Evolutionary conservation across 2,113 vertebrate species (phyloP).

Genomic region (Menura novaehollandiae): DNA sequence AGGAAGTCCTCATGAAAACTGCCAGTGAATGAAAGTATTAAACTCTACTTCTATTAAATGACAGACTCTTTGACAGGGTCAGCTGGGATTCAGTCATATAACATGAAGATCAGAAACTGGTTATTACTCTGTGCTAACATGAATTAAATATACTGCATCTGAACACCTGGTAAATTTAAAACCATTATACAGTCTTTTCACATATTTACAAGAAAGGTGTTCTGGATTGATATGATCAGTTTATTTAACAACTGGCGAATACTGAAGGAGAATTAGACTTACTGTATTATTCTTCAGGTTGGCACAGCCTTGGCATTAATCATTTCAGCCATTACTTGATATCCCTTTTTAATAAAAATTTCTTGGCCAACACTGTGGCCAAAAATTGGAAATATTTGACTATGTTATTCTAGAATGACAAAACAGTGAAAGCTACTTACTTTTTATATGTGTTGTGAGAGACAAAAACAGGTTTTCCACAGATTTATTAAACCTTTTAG

Average conservation of each 20-base stretch:
- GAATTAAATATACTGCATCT: neutral
- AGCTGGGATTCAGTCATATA: neutral
- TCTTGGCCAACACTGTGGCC: neutral
- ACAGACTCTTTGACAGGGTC: neutral
- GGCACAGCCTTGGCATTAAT: neutral
- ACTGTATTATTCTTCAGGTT: neutral
- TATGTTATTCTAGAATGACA: neutral
- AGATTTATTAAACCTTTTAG: constrained; percentile 83
- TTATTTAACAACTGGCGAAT: neutral
- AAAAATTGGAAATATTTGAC: neutral
- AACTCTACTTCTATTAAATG: neutral
- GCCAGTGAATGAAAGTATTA: neutral
- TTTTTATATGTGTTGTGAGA: constrained; percentile 82
- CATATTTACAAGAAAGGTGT: neutral
- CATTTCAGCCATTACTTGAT: neutral
- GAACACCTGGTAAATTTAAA: neutral
- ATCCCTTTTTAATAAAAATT: neutral
- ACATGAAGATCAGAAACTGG: neutral
- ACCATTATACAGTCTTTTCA: neutral
- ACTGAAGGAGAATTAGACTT: neutral
- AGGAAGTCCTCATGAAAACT: neutral
- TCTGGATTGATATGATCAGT: neutral
- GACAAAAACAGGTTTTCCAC: constrained; percentile 86
- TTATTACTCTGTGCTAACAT: neutral
- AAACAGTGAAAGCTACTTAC: constrained; percentile 73